These are phyloP conservation scores for Rhinogobio ventralis DNA, from an alignment of 2,797 vertebrate species.

Conservation along the genomic window DNA sequence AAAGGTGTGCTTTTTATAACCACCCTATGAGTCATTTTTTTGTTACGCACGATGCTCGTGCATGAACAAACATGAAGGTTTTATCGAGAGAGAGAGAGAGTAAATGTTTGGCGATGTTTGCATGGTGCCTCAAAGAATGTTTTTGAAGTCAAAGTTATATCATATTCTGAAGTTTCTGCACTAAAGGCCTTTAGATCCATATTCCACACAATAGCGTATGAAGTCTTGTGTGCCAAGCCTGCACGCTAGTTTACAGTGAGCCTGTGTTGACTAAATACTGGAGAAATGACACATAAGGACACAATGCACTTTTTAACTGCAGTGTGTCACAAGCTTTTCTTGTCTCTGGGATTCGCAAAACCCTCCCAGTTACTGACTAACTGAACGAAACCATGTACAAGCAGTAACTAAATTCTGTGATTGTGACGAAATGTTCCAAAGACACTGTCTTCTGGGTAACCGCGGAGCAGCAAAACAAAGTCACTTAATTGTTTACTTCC, in stretches of 20 bases:
- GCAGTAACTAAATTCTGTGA: not conserved
- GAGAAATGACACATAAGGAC: not conserved
- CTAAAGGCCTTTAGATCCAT: constrained; percentile 44
- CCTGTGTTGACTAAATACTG: not conserved
- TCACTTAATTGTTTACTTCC: constrained; percentile 42
- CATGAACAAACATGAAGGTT: constrained; percentile 55
- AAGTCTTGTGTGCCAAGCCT: constrained; percentile 10
- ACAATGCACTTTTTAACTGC: not conserved
- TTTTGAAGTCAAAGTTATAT: constrained; percentile 58
- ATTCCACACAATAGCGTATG: constrained; percentile 11
- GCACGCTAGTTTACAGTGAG: not conserved
- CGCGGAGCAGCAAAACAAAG: not conserved
- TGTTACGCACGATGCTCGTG: constrained; percentile 32
- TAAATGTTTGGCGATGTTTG: constrained; percentile 51
- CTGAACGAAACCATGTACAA: not conserved
- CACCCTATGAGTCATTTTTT: constrained; percentile 44
- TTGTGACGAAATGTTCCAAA: constrained; percentile 2
- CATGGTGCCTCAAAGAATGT: constrained; percentile 53
- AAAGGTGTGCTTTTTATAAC: constrained; percentile 59
- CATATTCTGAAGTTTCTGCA: constrained; percentile 37
- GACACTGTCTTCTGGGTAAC: constrained; percentile 15
- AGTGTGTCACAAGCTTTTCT: not conserved
- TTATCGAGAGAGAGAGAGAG: constrained; percentile 21
- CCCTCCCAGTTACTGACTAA: not conserved
- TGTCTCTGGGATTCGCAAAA: not conserved